Conservation (phyloP, 2,113 vertebrate genomes). For the Toxotes chatareus region DNA sequence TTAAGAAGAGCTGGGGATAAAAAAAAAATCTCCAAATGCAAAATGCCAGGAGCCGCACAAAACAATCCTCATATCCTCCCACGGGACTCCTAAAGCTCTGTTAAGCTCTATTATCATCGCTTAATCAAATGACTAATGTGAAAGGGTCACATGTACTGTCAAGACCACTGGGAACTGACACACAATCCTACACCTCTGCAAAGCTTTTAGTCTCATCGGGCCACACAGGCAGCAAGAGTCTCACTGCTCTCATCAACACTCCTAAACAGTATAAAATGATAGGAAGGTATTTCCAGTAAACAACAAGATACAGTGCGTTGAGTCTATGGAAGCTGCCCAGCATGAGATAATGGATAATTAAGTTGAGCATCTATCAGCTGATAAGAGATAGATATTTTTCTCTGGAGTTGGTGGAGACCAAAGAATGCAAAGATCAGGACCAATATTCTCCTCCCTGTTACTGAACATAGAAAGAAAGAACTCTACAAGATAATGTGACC, state of each 20-base stretch:
- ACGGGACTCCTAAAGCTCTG: conserved; percentile 27
- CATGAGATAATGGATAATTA: no score
- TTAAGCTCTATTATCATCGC: conserved; percentile 27
- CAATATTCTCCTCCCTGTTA: no score
- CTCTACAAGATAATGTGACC: no score
- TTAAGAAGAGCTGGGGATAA: background rate
- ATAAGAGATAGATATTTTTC: no score
- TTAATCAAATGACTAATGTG: conserved; percentile 37
- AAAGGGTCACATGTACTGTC: conserved; percentile 16
- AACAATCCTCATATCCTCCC: background rate
- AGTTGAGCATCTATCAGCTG: no score
- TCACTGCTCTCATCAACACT: background rate
- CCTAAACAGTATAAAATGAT: no score
- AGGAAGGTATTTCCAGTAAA: background rate
- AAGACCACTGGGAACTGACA: conserved; percentile 36
- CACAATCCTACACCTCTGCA: background rate
- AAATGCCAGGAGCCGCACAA: background rate
- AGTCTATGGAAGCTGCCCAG: no score
- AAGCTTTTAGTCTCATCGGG: conserved; percentile 13
- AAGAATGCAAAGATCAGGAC: no score
- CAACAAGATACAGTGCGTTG: no score
- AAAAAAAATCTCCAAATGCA: background rate
- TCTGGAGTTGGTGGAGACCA: no score
- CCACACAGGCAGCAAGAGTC: background rate
- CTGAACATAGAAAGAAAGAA: no score